Conservation (phyloP, 2,888 invertebrate genomes). For the Tridacna crocea region DNA sequence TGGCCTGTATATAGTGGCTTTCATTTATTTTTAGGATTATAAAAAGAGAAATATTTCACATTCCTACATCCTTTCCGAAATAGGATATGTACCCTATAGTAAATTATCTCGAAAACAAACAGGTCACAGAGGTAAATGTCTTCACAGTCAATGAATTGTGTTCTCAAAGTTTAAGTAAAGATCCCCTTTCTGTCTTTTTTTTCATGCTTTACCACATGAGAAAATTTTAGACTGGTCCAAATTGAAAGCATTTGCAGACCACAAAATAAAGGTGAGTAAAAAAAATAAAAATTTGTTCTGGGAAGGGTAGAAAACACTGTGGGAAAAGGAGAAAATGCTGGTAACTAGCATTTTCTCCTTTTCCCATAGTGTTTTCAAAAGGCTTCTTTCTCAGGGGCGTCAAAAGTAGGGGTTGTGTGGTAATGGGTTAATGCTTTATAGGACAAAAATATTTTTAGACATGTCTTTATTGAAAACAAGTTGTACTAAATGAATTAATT, state of each 20-base stretch:
- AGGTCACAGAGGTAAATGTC: not conserved
- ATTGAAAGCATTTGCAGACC: too few relatives aligned
- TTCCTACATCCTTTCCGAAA: not conserved
- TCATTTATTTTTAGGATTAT: constrained; percentile 2
- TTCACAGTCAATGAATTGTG: constrained; percentile 5
- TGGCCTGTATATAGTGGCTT: not conserved
- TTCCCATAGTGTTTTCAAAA: not conserved
- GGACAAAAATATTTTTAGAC: not conserved
- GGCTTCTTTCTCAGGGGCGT: not conserved
- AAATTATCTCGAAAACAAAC: not conserved
- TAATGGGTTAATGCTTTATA: not conserved
- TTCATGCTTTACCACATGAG: too few relatives aligned
- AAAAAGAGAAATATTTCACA: constrained; percentile 4
- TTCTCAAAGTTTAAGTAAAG: not conserved
- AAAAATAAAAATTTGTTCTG: too few relatives aligned
- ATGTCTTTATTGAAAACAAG: not conserved
- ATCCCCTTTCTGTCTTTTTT: too few relatives aligned
- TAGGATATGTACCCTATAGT: not conserved
- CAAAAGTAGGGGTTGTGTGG: not conserved
- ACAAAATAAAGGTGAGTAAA: too few relatives aligned
- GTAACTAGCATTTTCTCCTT: not conserved
- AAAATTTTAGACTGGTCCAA: too few relatives aligned
- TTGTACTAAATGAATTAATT: not conserved
- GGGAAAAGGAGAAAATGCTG: not conserved
- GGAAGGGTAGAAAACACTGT: not conserved